Conservation (phyloP, 2,113 vertebrate genomes). For the Lethenteron reissneri region DNA sequence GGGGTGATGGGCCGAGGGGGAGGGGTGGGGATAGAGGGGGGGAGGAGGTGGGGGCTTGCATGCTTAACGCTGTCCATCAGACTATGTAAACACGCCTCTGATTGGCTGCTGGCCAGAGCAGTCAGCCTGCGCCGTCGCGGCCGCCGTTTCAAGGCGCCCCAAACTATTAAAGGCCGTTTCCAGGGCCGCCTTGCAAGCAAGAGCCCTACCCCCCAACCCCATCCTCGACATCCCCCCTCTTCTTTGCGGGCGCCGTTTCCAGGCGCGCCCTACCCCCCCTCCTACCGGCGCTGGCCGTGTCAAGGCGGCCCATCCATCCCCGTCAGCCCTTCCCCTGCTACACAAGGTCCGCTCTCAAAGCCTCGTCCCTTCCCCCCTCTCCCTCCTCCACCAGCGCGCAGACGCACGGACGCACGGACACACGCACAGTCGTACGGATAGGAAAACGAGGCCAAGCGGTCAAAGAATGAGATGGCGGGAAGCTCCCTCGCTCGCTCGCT, state of each 20-base stretch:
- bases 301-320: not conserved
- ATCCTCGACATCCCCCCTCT: not conserved
- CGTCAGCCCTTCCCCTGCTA: not conserved
- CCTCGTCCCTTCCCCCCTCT: too few species aligned
- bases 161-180: constrained; percentile 6
- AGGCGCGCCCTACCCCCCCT: constrained; percentile 23
- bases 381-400: too few species aligned
- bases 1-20: constrained; percentile 1
- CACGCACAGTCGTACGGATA: too few species aligned
- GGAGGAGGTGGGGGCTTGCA: not conserved
- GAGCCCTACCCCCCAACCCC: not conserved
- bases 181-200: not conserved
- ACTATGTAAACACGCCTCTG: constrained; percentile 24
- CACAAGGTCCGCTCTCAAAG: not conserved
- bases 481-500: too few species aligned
- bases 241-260: constrained; percentile 30
- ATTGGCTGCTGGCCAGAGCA: constrained; percentile 37
- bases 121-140: constrained; percentile 5
- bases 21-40: not conserved
- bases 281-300: constrained; percentile 8
- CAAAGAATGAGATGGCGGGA: too few species aligned
- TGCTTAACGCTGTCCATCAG: constrained; percentile 26
- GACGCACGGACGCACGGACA: too few species aligned
- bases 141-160: constrained; percentile 3
- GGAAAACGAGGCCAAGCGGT: too few species aligned